These are phyloP conservation scores for Capitulum mitella DNA, from an alignment of 2,888 invertebrate genomes.

Conservation along the genomic window DNA sequence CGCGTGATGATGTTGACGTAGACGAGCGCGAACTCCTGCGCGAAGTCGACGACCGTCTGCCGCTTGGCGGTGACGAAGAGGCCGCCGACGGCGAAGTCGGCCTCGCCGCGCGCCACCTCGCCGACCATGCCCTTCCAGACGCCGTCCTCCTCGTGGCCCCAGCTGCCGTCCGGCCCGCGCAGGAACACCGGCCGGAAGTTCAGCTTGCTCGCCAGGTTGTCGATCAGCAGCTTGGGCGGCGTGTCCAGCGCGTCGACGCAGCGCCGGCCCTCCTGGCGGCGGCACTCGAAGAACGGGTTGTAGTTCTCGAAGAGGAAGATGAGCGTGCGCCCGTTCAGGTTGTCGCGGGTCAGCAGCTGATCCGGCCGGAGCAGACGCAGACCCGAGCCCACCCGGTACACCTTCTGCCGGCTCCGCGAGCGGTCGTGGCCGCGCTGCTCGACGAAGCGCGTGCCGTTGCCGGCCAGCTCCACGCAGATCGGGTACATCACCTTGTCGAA, in stretches of 20 bases:
- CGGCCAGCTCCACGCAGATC: not conserved
- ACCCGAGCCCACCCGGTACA: not conserved
- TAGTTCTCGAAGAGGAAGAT: conserved; percentile 19
- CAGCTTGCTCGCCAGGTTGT: not conserved
- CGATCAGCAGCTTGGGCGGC: not conserved
- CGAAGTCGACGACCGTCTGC: not conserved
- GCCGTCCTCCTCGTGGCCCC: conserved; percentile 22
- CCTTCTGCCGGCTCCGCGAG: not conserved
- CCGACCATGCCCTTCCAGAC: conserved; percentile 20
- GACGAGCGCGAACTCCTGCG: conserved; percentile 11
- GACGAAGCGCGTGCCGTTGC: not conserved
- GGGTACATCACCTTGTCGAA: conserved; percentile 14
- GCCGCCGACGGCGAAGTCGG: conserved; percentile 17
- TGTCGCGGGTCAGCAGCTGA: not conserved
- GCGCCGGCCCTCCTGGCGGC: not conserved
- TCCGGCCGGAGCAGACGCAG: not conserved
- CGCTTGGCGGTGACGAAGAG: conserved; percentile 16
- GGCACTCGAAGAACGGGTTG: conserved; percentile 19
- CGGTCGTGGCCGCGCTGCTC: not conserved
- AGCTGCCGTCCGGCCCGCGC: conserved; percentile 13
- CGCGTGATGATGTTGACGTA: conserved; percentile 12
- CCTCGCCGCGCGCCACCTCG: conserved; percentile 16
- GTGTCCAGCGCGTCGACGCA: not conserved
- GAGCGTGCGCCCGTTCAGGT: not conserved
- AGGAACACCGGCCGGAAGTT: not conserved